Base-by-base conservation (phyloP, 1,140 invertebrate species). In the Bombus haemorrhoidalis region DNA sequence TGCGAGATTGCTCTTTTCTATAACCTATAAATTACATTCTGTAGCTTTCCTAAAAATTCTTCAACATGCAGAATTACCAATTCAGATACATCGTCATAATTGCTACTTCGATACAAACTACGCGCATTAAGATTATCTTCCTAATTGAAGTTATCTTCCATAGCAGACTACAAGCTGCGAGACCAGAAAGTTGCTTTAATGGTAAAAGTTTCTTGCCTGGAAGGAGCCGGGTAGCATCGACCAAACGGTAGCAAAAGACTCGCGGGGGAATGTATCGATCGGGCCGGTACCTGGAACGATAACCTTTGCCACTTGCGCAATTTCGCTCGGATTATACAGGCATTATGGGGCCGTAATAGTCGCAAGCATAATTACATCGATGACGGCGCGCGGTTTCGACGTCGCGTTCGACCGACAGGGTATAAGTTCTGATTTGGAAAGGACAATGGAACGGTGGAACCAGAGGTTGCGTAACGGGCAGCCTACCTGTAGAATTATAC, bases 391-490 rank as follows among this genome's bases (percentile, higher is more conserved):
- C 47, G 53, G 80, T 69, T 74, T 83, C 79, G 68, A 53, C 37
- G 74, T 76, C 32, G 34, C 68, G 32, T 71, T 80, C 78, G 57
- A 84, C 64, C 74, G 85, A 71, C 80, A 81, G 73, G 78, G 18
- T 69, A 32, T 22, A 47, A 6, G 75, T 77, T 82, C 85, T 57
- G 68, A 84, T 66, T 68, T 34, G 53, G 28, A 15, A 74, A 84
- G 62, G 89, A 90, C 89, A 90, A 90, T 90, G 34, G 82, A 73
- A 62, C 39, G 37, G 86, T 47, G 28, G 82, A 69, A 39, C 68
- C 74, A 28, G 15, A 15, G 22, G 43, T 79, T 85, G 76, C 83
- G 77, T 32, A 85, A 85, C 57, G 25, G 57, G 8, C 39, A 8
- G n/a, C 25, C 13, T 39, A 37, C 32, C 83, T 43, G 34, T 80